These are phyloP conservation scores for Gymnoscopelus braueri DNA, from an alignment of 2,797 vertebrate species.

Conservation along the genomic window DNA sequence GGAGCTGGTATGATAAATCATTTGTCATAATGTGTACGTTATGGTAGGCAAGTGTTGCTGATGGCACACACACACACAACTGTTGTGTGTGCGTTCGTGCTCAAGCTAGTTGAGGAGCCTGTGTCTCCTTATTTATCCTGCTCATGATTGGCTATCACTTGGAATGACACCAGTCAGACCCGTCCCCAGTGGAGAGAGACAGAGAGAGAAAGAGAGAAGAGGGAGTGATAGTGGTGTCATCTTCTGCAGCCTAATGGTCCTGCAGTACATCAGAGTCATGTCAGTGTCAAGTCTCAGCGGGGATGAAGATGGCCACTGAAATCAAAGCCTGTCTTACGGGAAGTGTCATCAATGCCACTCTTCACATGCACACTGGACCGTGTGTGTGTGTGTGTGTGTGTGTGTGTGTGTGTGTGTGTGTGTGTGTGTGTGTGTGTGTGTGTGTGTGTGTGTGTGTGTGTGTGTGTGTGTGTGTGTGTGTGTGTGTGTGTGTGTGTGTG, in stretches of 20 bases:
- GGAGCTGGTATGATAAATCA: not conserved
- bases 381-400: no score
- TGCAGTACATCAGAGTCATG: conserved; percentile 55
- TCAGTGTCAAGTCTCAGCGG: conserved; percentile 72
- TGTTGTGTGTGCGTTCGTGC: conserved; percentile 1
- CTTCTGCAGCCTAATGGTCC: conserved; percentile 65
- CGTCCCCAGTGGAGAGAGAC: conserved; percentile 15
- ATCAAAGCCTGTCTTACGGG: conserved; percentile 80
- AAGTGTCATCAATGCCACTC: conserved; percentile 80
- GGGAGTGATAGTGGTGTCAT: conserved; percentile 44
- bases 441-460: no score
- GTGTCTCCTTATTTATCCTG: conserved; percentile 50
- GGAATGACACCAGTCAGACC: conserved; percentile 35
- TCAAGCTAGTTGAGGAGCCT: conserved; percentile 37
- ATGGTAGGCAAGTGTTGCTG: not conserved
- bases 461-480: no score
- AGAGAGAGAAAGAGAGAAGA: conserved; percentile 4
- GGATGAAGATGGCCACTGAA: conserved; percentile 76
- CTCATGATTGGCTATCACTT: conserved; percentile 52
- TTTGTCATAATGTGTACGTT: not conserved
- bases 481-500: no score
- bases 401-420: no score
- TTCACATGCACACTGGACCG: conserved; percentile 48
- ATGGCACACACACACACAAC: not conserved
- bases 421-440: no score